These are phyloP conservation scores for Eupelmus urozonus DNA, from an alignment of 2,888 invertebrate species.

Conservation along the genomic window DNA sequence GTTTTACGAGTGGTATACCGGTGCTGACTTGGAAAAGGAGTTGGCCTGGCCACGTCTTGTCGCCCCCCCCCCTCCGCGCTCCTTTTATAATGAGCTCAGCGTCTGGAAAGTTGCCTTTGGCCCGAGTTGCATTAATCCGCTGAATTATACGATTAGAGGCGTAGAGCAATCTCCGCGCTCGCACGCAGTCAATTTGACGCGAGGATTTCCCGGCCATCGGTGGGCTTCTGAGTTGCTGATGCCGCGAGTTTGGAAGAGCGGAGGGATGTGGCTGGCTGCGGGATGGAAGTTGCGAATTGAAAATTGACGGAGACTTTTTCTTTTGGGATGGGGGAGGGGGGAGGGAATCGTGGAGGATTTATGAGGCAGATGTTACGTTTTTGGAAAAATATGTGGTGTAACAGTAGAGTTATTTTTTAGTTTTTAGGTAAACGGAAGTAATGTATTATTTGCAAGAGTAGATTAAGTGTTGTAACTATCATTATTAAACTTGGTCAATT, in stretches of 20 bases:
- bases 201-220: constrained; percentile 22
- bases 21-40: constrained; percentile 19
- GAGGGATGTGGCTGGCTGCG: background rate
- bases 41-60: constrained; percentile 19
- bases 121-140: constrained; percentile 64
- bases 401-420: no score
- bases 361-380: no score
- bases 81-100: constrained; percentile 66
- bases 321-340: no score
- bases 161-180: constrained; percentile 13
- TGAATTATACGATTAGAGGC: constrained; percentile 65
- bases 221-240: constrained; percentile 4
- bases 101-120: constrained; percentile 65
- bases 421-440: no score
- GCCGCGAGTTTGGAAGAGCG: background rate
- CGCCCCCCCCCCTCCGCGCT: background rate
- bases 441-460: no score
- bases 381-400: no score
- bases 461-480: no score
- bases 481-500: no score
- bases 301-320: constrained; percentile 9
- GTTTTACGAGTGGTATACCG: background rate
- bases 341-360: no score
- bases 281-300: constrained; percentile 50
- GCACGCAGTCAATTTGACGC: constrained; percentile 62